These are phyloP conservation scores for Dicentrarchus labrax DNA, from an alignment of 2,113 vertebrate genomes.

Conservation along the genomic window DNA sequence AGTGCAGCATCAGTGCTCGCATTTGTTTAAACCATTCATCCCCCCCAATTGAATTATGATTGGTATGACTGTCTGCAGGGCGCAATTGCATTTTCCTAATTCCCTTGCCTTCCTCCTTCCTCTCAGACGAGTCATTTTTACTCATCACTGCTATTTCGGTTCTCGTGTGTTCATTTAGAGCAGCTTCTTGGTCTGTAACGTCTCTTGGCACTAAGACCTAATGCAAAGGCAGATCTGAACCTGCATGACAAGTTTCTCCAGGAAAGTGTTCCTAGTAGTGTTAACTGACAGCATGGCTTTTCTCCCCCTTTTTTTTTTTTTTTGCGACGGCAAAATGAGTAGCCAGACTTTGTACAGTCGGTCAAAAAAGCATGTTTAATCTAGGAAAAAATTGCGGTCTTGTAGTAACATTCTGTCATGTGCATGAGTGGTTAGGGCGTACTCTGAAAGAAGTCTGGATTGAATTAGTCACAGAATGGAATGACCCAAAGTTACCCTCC, in stretches of 20 bases:
- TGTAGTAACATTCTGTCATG: slow-evolving; percentile 71
- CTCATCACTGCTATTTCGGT: slow-evolving; percentile 50
- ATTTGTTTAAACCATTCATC: slow-evolving; percentile 30
- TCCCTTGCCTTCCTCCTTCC: slow-evolving; percentile 23
- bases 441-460: slow-evolving; percentile 54
- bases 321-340: neutral
- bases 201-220: neutral
- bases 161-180: slow-evolving; percentile 23
- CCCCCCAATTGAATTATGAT: slow-evolving; percentile 59
- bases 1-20: slow-evolving; percentile 6
- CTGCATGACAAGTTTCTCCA: neutral
- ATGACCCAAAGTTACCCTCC: slow-evolving; percentile 74
- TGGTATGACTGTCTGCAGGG: slow-evolving; percentile 54
- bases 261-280: neutral
- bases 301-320: neutral
- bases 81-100: slow-evolving; percentile 63
- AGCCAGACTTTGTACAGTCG: neutral
- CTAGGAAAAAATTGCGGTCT: slow-evolving; percentile 51
- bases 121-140: slow-evolving; percentile 49
- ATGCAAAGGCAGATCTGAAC: neutral
- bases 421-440: slow-evolving; percentile 61
- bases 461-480: slow-evolving; percentile 77
- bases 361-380: slow-evolving; percentile 35
- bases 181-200: neutral
- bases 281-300: neutral